Evolutionary conservation across 1,140 invertebrate genomes (phyloP).

Genomic region (Cryptotermes secundus): DNA sequence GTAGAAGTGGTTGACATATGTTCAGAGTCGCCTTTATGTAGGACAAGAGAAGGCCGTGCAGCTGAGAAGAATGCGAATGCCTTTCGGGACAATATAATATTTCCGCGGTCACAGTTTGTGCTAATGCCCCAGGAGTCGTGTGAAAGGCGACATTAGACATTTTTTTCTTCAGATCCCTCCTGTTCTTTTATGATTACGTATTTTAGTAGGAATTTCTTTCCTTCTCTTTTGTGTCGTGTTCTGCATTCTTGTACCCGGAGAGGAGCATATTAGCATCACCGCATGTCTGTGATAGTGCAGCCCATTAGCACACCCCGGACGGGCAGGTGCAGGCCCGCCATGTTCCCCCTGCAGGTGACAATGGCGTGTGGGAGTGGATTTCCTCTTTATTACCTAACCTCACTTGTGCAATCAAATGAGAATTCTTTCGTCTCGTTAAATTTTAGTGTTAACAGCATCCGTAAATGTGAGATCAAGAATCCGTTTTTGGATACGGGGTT

Average conservation of each 20-base stretch:
- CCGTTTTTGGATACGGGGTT: too few relatives aligned
- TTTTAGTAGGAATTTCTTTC: not conserved
- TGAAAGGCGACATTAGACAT: conserved; percentile 1
- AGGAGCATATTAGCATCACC: not conserved
- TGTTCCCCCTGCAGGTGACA: not conserved
- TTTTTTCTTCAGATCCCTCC: not conserved
- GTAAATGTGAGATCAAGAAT: not conserved
- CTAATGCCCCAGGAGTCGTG: not conserved
- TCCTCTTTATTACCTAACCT: not conserved
- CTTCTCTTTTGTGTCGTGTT: not conserved
- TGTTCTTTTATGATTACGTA: not conserved
- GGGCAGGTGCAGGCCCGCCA: not conserved
- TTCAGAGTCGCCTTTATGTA: not conserved
- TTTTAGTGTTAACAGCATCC: not conserved
- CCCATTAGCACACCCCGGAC: not conserved
- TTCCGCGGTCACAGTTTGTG: not conserved
- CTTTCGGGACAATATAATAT: not conserved
- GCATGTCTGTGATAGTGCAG: not conserved
- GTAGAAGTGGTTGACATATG: too few relatives aligned
- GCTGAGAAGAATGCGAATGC: not conserved
- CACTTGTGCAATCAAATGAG: not conserved
- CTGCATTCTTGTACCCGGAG: not conserved
- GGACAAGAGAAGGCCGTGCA: not conserved
- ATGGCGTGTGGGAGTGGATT: not conserved
- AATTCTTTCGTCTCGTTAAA: not conserved